Evolutionary conservation across 2,797 vertebrate species (phyloP), one percentile per base, ranked within the genome.

Genomic region (Etheostoma perlongum): DNA sequence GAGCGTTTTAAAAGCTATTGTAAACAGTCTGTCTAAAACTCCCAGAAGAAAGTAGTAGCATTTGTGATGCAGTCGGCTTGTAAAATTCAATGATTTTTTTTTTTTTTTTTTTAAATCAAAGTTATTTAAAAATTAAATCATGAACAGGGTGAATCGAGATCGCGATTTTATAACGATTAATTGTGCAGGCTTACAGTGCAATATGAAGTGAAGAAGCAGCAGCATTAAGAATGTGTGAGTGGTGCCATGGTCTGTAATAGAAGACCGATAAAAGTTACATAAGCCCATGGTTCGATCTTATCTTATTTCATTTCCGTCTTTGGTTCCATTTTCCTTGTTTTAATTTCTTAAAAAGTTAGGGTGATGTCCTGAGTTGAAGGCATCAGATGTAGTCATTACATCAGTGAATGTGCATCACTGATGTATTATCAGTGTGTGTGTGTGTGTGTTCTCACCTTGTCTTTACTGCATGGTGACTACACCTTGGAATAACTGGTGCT

Each of bases 391-490:
- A 51, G 42, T 16, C 12, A 33, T 25, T 18, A 67, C 57, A 48
- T 33, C 47, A 25, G 51, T 21, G 16, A 42, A 10, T 13, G 21
- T 5, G 15, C 11, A 54, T 40, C 30, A 49, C 16, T n/a, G 27
- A 54, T 55, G 15, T 4, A 40, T 16, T 19, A 23, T 27, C 2
- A 6, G 30, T 58, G 40, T 16, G 23, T 18, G 21, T 52, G n/a
- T n/a, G n/a, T n/a, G 51, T 52, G 9, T n/a, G 53, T 48, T 15
- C 68, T 57, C 79, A 96, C 95, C 95, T 0, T 94, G 95, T 85
- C 94, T 94, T 76, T 96, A 96, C 82, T 93, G 90, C 57, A 94
- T 93, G 83, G 91, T 95, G 83, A 96, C 94, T 81, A 96, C 94
- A 14, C 96, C 93, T 83, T 95, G 93, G 88, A 95, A 95, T 51